phyloP scores from a whole-genome alignment of 2,113 vertebrate species.

The Mormyrus lacerda region DNA sequence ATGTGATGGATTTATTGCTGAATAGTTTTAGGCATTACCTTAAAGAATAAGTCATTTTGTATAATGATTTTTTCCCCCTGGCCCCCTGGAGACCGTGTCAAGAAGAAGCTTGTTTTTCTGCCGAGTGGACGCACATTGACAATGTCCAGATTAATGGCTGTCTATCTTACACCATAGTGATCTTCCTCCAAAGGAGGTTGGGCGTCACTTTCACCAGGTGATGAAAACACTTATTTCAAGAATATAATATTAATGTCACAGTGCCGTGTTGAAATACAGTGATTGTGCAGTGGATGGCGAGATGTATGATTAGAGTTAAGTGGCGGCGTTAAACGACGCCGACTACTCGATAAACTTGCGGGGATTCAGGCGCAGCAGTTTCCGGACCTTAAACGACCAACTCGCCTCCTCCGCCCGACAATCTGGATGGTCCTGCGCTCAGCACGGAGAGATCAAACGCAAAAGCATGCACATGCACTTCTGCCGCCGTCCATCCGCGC shows the following conservation, averaged over 20 bases:
- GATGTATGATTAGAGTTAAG: not conserved
- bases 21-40: not conserved
- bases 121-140: slow-evolving; percentile 47
- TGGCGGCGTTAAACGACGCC: not conserved
- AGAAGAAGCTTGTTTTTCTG: slow-evolving; percentile 32
- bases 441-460: not conserved
- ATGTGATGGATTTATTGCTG: not conserved
- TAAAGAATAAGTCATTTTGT: not conserved
- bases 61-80: slow-evolving; percentile 22
- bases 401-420: not conserved
- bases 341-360: not conserved
- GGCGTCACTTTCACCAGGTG: not conserved
- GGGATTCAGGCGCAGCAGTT: not conserved
- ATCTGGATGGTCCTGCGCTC: not conserved
- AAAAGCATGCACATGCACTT: not conserved
- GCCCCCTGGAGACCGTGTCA: slow-evolving; percentile 12
- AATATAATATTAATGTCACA: not conserved
- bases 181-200: not conserved
- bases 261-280: not conserved
- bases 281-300: not conserved
- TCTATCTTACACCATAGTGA: slow-evolving; percentile 31
- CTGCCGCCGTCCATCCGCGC: not conserved
- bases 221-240: not conserved
- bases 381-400: not conserved
- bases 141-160: slow-evolving; percentile 44